Base-by-base conservation (phyloP, 2,797 vertebrate species). In the Sebastolobus altivelis region DNA sequence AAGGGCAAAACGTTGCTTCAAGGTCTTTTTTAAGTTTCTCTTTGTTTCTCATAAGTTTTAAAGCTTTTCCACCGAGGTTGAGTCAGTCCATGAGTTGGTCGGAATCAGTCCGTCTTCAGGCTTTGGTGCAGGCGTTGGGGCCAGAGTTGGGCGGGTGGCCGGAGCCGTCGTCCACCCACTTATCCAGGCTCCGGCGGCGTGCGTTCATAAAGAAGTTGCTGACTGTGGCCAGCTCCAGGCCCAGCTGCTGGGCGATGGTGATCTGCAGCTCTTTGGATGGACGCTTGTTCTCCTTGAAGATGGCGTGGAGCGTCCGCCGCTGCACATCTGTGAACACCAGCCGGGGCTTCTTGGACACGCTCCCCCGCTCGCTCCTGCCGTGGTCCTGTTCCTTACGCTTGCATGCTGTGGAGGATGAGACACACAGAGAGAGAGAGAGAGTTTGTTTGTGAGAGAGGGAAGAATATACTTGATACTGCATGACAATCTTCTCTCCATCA, bases 191-290 rank as follows among this genome's bases (percentile, higher is more conserved):
- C 92, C 99, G 96, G 89, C 99, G 96, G 55, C 99, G 96, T 7
- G 99, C 99, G 31, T 99, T 99, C 99, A 99, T 99, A 94, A 99
- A 99, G 97, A 99, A 99, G 95, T 99, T 99, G 96, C 98, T 99
- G 95, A 99, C 98, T 16, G 99, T 99, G 93, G 98, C 95, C 90
- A 99, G 96, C 97, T 99, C 99, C 89, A 99, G 94, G 88, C 98
- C 98, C 77, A 99, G 96, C 96, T 99, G 99, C 96, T 99, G 99
- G 88, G 98, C 98, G 87, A 99, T 99, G 94, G 99, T 99, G 93
- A 99, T 96, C 94, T 99, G 98, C 91, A 99, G 96, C 94, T 99
- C 98, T 96, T 99, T 99, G 96, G 98, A 99, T 0, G 99, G 99
- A 87, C 99, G 98, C 96, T 99, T 99, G 91, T 99, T 99, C 94